Conservation (phyloP, 2,797 vertebrate species). For the Acanthis flammea region DNA sequence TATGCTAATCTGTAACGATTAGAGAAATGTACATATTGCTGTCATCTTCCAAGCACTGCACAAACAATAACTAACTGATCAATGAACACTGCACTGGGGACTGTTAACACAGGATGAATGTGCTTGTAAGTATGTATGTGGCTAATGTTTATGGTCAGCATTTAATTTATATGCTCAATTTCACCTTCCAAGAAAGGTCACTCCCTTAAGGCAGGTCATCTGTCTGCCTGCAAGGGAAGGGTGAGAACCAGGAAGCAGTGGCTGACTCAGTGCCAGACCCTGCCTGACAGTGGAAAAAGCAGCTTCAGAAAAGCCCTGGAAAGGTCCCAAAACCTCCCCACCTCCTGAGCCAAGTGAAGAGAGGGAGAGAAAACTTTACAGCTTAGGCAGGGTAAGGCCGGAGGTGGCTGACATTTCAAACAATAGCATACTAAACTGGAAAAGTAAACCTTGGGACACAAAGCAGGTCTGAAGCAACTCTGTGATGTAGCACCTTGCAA, state of each 20-base stretch:
- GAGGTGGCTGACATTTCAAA: constrained; percentile 40
- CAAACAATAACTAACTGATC: background rate
- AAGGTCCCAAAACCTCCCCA: background rate
- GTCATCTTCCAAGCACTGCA: background rate
- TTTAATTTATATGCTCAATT: background rate
- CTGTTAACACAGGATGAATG: background rate
- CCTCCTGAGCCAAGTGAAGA: background rate
- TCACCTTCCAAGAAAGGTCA: constrained; percentile 3
- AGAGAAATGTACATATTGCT: background rate
- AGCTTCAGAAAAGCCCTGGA: constrained; percentile 41
- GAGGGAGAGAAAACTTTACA: background rate
- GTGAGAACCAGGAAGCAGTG: constrained; percentile 46
- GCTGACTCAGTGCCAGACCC: constrained; percentile 17
- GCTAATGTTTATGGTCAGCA: background rate
- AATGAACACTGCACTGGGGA: background rate
- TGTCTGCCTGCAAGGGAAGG: constrained; percentile 16
- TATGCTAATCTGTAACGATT: background rate
- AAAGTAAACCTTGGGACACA: background rate
- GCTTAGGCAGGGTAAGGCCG: background rate
- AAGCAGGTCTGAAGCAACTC: background rate
- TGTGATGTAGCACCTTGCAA: background rate
- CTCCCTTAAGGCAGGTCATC: constrained; percentile 18
- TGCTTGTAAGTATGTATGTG: background rate
- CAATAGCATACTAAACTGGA: background rate
- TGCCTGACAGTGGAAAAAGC: constrained; percentile 46